Base-by-base conservation (phyloP, 2,888 invertebrate genomes). In the Deilephila elpenor region DNA sequence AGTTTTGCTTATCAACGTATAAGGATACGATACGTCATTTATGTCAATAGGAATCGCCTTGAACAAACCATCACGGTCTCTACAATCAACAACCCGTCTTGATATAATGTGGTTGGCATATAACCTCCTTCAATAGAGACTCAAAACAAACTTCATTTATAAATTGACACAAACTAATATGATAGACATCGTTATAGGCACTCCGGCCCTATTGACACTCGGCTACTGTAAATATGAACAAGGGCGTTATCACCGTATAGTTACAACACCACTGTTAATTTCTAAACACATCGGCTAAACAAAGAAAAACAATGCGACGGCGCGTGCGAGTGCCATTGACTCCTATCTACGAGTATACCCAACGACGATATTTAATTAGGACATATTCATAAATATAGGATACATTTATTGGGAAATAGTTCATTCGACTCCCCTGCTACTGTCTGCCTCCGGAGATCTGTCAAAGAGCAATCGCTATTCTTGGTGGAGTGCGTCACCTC, bases 311-410 rank as follows among this genome's bases (percentile, higher is more conserved):
- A 77, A 73, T 75, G 77, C 76, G 78, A 77, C 56, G 76, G 74
- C 73, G 76, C 79, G 78, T 80, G 78, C 79, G 78, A 79, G 78
- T 76, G 80, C 79, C 79, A 83, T 83, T 84, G 81, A 79, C 80
- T 79, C 79, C 81, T 83, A 77, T 89, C 84, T 88, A 89, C 87
- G n/a, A n/a, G n/a, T n/a, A 25, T 25, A 25, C 25, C 25, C 25
- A 25, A 86, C 86, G 81, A 78, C 75, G 83, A 86, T 86, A 86
- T 82, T 78, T 78, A 89, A 86, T 85, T 86, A 82, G 88, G 82
- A 83, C 88, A 75, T 70, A 32, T 72, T 73, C n/a, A 56, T 56
- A 25, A 25, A 25, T 25, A 25, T 25, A 25, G 25, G 25, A 25
- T 25, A 25, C 5, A n/a, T 56, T 17, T 56, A 56, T 56, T 56